Conservation (phyloP, 37 sponge, comb jelly and placozoan species). For the Crambe crambe region DNA sequence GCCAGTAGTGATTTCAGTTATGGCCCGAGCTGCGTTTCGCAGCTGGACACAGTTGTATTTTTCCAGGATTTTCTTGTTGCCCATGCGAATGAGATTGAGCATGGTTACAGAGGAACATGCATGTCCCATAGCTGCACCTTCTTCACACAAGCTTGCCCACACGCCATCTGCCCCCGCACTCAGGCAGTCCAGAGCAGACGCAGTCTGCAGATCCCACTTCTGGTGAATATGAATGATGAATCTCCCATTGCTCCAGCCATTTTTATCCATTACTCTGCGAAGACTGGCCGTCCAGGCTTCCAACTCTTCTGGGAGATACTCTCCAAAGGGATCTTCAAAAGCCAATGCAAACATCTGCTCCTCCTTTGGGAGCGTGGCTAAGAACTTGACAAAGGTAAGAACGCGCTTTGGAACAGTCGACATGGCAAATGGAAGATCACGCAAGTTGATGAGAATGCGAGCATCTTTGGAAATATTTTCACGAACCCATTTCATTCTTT, state of each 20-base stretch:
- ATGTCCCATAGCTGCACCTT: conserved; percentile 91
- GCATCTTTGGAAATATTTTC: conserved; percentile 37
- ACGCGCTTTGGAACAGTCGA: conserved; percentile 51
- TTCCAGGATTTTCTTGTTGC: conserved; percentile 67
- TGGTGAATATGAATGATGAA: conserved; percentile 78
- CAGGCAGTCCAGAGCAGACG: conserved; percentile 74
- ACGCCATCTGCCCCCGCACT: conserved; percentile 83
- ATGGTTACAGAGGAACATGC: conserved; percentile 79
- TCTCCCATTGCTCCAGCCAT: conserved; percentile 71
- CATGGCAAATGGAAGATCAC: conserved; percentile 81
- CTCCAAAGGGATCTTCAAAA: conserved; percentile 83
- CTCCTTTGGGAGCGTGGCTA: conserved; percentile 55
- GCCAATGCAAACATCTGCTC: conserved; percentile 49
- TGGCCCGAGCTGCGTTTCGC: conserved; percentile 68
- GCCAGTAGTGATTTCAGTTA: conserved; percentile 79
- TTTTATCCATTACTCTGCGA: conserved; percentile 65
- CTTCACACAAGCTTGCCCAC: conserved; percentile 86
- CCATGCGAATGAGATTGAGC: conserved; percentile 85
- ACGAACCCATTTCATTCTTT: conserved; percentile 61
- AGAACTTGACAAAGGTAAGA: conserved; percentile 54
- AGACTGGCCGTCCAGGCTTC: conserved; percentile 76
- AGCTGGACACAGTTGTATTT: conserved; percentile 74
- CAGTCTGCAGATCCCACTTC: conserved; percentile 82
- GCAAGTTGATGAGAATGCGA: conserved; percentile 70
- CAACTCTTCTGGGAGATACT: conserved; percentile 79